Conservation (phyloP, 2,113 vertebrate genomes). For the Oreotrochilus melanogaster region DNA sequence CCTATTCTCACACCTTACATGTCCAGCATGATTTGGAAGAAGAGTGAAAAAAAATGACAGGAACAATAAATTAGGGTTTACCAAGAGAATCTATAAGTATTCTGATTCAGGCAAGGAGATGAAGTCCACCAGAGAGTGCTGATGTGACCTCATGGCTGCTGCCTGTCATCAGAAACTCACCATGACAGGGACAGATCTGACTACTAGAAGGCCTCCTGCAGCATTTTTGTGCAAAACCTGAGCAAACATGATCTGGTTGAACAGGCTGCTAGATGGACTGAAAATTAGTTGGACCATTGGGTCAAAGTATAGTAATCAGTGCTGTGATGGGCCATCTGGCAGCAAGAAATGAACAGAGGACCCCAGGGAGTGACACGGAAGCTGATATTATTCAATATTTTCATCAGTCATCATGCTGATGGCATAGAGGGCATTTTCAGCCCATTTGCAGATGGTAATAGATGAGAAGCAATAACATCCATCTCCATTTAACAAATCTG, state of each 20-base stretch:
- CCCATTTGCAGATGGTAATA: neutral
- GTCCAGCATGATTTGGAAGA: neutral
- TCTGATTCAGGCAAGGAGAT: neutral
- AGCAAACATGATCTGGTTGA: neutral
- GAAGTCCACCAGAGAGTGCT: neutral
- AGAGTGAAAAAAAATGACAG: neutral
- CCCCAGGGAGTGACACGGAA: neutral
- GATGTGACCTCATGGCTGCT: neutral
- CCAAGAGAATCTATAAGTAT: neutral
- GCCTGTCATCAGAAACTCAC: neutral
- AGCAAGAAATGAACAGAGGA: conserved; percentile 2
- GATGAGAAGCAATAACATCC: neutral
- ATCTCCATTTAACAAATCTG: neutral
- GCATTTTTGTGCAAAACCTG: neutral
- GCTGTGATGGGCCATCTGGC: conserved; percentile 39
- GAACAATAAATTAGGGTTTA: neutral
- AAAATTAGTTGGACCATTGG: conserved; percentile 16
- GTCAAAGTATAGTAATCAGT: conserved; percentile 25
- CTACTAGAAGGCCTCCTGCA: neutral
- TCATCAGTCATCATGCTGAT: neutral
- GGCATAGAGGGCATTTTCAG: conserved; percentile 22
- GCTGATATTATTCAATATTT: conserved; percentile 16
- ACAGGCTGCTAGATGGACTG: neutral
- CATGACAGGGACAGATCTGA: neutral
- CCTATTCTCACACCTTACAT: neutral